phyloP scores from a whole-genome alignment of 2,797 vertebrate genomes.

The Ciconia nigra region DNA sequence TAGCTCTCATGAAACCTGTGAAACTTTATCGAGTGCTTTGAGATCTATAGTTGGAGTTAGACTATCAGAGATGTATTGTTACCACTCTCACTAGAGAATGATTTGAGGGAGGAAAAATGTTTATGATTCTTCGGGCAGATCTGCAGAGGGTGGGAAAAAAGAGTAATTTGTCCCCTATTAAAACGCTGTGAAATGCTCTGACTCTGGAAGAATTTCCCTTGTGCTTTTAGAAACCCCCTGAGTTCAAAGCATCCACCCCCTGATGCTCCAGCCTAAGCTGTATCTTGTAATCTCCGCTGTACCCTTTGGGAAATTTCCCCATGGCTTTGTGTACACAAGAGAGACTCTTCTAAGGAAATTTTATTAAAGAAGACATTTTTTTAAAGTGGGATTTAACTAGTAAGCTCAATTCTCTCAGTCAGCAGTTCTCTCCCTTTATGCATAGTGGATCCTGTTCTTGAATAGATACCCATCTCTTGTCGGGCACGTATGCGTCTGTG shows the following conservation, averaged over 20 bases:
- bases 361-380: conserved; percentile 48
- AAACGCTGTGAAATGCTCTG: neutral
- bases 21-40: conserved; percentile 32
- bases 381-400: conserved; percentile 12
- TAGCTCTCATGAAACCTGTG: conserved; percentile 18
- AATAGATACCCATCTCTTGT: neutral
- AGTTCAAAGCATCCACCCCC: conserved; percentile 59
- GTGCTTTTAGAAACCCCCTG: conserved; percentile 47
- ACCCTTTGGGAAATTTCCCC: conserved; percentile 62
- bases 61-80: neutral
- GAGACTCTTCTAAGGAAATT: conserved; percentile 34
- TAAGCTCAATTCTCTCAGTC: neutral
- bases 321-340: conserved; percentile 59
- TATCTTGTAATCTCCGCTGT: conserved; percentile 39
- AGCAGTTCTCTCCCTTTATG: neutral
- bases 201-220: conserved; percentile 39
- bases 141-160: neutral
- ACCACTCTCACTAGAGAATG: neutral
- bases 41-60: conserved; percentile 18
- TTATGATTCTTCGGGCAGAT: conserved; percentile 26
- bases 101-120: conserved; percentile 26
- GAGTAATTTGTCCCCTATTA: conserved; percentile 46
- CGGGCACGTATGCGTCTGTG: neutral
- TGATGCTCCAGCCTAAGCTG: conserved; percentile 34
- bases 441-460: neutral